Evolutionary conservation across 2,888 invertebrate species (phyloP), one percentile per base, ranked within the genome.

Genomic region (Megastigmus dorsalis): DNA sequence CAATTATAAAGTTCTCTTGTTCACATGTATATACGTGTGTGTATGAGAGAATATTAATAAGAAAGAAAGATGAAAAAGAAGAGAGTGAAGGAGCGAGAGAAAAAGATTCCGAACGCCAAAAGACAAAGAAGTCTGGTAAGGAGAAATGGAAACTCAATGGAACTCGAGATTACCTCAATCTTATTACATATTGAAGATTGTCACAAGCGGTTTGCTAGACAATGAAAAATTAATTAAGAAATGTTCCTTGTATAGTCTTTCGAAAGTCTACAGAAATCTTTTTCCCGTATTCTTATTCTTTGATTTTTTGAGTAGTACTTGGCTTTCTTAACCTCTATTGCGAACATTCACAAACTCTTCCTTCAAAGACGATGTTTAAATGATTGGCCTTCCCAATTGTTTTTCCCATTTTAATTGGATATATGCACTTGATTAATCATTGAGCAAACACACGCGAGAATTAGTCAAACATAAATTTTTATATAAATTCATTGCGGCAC

Each of bases 201-300:
- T n/a, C 36, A 10, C 15, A 48, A 50, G 26, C 26, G 15, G n/a
- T 63, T 48, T 36, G n/a, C 20, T 36, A 3, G n/a, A 38, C 38
- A 26, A 63, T 65, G 23, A 65, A 63, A 63, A 52, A 63, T 63
- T 63, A 52, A n/a, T n/a, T n/a, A n/a, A n/a, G n/a, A n/a, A n/a
- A 52, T 23, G 48, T 13, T 33, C 15, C 36, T 2, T 30, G 28
- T 45, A 62, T 20, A 50, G 20, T 43, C 30, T 48, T 33, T 33
- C 3, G 20, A 30, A 23, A 48, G 48, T 23, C 48, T 30, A 23
- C 6, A 23, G 23, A 48, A 33, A 60, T 9, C 30, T 60, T 23
- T 18, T 28, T n/a, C 13, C 2, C 10, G 15, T 43, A 18, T 43
- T 60, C 13, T 30, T n/a, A 62, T 30, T 30, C 30, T 30, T 23